Base-by-base conservation (phyloP, 2,888 invertebrate genomes). In the Lycocerus yunnanus region DNA sequence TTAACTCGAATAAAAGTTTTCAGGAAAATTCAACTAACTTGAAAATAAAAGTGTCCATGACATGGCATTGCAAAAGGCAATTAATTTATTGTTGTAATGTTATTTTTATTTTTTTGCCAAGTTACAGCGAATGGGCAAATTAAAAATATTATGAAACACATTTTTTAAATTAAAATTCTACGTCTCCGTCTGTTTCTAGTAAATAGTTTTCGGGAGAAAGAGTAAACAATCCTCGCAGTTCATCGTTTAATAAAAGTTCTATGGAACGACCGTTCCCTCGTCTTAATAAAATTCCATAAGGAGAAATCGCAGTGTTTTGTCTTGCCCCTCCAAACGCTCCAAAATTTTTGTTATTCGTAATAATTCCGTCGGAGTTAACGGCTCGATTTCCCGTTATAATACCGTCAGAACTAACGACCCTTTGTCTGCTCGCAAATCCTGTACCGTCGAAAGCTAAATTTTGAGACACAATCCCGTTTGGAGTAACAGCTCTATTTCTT, bases 1-100 rank as follows among this genome's bases (percentile, higher is more conserved):
- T 78, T 78, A 78, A 79, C 75, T 77, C 71, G 76, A 77, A 79
- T 76, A 73, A 76, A 63, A 68, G 73, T 74, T 77, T 73, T 73
- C 72, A 61, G 72, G 72, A 69, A 71, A 73, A 76, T 67, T 75
- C 20, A 61, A 63, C 43, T 68, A 66, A 68, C 69, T 70, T 69
- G 72, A 60, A 78, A 77, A 72, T 75, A 73, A 69, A 78, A 77
- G 73, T 74, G 79, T 77, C 79, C 72, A 72, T 68, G 24, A 68
- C 77, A 77, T 75, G 58, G 73, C 63, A 58, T 63, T 72, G 66
- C 58, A 69, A 73, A 74, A 75, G 71, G 74, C 77, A 78, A 79
- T 79, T 79, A 78, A 73, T 72, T 77, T 75, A 76, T 74, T 72
- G 68, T 67, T 24, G 58, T 16, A 27, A 20, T 74, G 68, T 43